Conservation (phyloP, 2,888 invertebrate species). For the Coelopa pilipes region DNA sequence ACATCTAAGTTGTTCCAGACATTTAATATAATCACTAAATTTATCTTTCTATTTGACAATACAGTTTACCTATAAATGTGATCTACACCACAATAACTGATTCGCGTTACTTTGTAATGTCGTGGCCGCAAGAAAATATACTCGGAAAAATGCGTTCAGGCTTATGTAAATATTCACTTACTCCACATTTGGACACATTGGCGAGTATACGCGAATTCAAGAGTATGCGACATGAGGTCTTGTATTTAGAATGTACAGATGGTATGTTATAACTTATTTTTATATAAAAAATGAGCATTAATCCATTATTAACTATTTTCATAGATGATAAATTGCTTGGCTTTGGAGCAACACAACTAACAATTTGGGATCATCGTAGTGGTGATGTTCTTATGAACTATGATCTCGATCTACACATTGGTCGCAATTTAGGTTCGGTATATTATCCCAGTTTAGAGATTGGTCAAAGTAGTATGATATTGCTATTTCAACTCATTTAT, state of each 20-base stretch:
- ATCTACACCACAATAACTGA: slow-evolving; percentile 61
- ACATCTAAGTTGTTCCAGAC: neutral
- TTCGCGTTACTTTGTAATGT: slow-evolving; percentile 65
- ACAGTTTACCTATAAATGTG: slow-evolving; percentile 55
- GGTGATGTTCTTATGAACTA: slow-evolving; percentile 65
- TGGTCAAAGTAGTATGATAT: slow-evolving; percentile 57
- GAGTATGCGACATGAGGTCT: slow-evolving; percentile 59
- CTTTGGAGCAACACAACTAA: slow-evolving; percentile 60
- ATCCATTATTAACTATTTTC: slow-evolving; percentile 16
- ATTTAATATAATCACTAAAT: no score
- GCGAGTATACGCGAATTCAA: slow-evolving; percentile 66
- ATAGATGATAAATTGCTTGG: slow-evolving; percentile 63
- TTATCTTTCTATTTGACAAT: neutral
- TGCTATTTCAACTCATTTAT: slow-evolving; percentile 54
- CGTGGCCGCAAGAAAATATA: slow-evolving; percentile 61
- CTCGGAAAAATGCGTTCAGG: slow-evolving; percentile 59
- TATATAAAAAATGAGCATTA: neutral
- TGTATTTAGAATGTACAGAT: slow-evolving; percentile 59
- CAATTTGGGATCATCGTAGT: slow-evolving; percentile 66
- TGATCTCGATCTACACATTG: slow-evolving; percentile 59
- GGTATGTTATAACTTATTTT: slow-evolving; percentile 45
- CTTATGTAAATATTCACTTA: slow-evolving; percentile 64
- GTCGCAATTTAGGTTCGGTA: slow-evolving; percentile 59
- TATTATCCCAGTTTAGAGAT: slow-evolving; percentile 60
- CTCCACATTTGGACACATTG: slow-evolving; percentile 62